Evolutionary conservation across 2,888 invertebrate species (phyloP), one percentile per base, ranked within the genome.

Genomic region (Ornithoptera alexandrae): DNA sequence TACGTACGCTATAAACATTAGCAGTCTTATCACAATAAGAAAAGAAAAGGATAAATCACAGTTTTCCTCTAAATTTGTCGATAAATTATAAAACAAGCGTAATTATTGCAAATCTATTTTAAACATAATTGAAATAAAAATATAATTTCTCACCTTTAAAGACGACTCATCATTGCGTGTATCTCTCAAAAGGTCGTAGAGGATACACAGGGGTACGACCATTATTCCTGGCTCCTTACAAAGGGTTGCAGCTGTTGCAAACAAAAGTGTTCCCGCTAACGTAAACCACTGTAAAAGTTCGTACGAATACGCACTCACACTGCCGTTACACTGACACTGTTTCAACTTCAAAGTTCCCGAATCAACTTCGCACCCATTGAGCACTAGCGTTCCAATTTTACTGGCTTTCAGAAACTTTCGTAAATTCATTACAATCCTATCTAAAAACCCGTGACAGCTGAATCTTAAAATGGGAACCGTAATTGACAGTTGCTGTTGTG

Each of bases 221-320:
- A 98, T 98, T 81, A 98, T 95, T 67, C 98, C 98, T 66, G 98
- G 98, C 91, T 99, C 99, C 92, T 98, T 99, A 92, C 97, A 97
- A 77, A 99, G 94, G 91, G 98, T 96, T 74, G 97, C 97, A 62
- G 96, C 95, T 61, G 95, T 92, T 56, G 97, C 96, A 74, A 96
- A 88, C 84, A 95, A 75, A 77, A 95, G 86, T 73, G 94, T 93
- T 73, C 94, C 89, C 68, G 93, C 90, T 78, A 97, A 89, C 77
- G 94, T 95, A 76, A 94, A 78, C 92, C 92, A 92, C 84, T 88
- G 90, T 81, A 88, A 79, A 76, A 88, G 83, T 83, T 89, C 93
- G 84, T 89, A 81, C 71, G 86, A 81, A 78, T 90, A 88, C 75
- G 86, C 89, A 89, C 88, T 88, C 65, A 82, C 87, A 87, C 87